A percentile compares a stretch with the other conserved stretches of the same genome.
These are phyloP conservation scores for Botrylloides violaceus DNA, from an alignment of 23 tunicate genomes.

Conservation along the genomic window DNA sequence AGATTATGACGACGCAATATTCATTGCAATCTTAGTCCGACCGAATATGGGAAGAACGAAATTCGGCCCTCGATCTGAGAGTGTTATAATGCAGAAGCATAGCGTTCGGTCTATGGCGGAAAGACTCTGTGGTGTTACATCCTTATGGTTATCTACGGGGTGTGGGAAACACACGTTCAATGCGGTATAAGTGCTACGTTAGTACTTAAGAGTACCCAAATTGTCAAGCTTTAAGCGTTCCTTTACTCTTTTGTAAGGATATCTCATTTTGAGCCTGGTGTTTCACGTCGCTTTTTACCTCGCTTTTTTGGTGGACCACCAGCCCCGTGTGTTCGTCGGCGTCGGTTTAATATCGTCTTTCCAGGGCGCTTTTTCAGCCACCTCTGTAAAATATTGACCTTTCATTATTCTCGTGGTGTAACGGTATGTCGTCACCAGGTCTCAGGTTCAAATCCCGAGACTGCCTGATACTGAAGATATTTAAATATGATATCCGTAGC, in stretches of 20 bases:
- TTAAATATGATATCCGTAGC: too few species aligned
- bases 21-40: too few species aligned
- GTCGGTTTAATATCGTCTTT: conserved; percentile 2
- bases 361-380: conserved; percentile 8
- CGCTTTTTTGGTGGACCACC: conserved; percentile 12
- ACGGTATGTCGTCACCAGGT: too few species aligned
- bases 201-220: not conserved
- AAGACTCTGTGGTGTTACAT: not conserved
- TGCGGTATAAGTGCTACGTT: conserved; percentile 1
- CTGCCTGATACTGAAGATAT: too few species aligned
- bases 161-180: not conserved
- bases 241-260: too few species aligned
- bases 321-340: conserved; percentile 9
- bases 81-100: too few species aligned
- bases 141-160: not conserved
- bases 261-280: not conserved
- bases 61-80: too few species aligned
- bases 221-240: too few species aligned
- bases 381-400: not conserved
- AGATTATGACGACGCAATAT: too few species aligned
- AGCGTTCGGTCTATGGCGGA: too few species aligned
- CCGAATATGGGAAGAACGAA: too few species aligned
- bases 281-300: not conserved
- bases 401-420: not conserved
- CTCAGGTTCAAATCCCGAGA: too few species aligned